Percentiles rank a stretch among this genome's conserved stretches.
phyloP scores from a whole-genome alignment of 1,140 invertebrate species.

The Camponotus floridanus region DNA sequence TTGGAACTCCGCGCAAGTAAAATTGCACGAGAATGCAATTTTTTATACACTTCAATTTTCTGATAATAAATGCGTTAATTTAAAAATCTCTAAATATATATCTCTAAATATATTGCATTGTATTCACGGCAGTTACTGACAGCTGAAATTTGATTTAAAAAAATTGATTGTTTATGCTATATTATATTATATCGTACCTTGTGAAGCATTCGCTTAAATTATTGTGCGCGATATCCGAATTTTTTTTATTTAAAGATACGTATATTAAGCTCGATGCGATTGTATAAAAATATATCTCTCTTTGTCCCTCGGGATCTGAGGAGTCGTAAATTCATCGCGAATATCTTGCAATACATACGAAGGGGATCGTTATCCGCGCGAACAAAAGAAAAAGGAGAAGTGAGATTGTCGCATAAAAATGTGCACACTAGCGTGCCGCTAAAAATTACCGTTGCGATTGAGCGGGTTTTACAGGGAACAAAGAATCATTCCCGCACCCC shows the following conservation, averaged over 20 bases:
- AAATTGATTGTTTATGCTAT: neutral
- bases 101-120: neutral
- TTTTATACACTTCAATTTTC: neutral
- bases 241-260: conserved; percentile 6
- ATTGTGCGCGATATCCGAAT: neutral
- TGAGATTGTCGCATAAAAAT: conserved; percentile 12
- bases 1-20: neutral
- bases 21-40: neutral
- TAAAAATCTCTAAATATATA: neutral
- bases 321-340: neutral
- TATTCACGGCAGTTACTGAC: neutral
- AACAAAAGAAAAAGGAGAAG: neutral
- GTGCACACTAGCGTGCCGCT: neutral
- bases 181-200: neutral
- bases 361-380: conserved; percentile 4
- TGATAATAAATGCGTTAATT: neutral
- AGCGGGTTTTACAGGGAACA: conserved; percentile 24
- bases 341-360: neutral
- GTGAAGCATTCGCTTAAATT: neutral
- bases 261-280: conserved; percentile 11
- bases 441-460: conserved; percentile 26
- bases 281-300: neutral
- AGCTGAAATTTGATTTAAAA: neutral
- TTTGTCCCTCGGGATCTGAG: neutral
- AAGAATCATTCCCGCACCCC: neutral